phyloP scores from a whole-genome alignment of 1,140 invertebrate genomes.

The Lasaia peninsularis region DNA sequence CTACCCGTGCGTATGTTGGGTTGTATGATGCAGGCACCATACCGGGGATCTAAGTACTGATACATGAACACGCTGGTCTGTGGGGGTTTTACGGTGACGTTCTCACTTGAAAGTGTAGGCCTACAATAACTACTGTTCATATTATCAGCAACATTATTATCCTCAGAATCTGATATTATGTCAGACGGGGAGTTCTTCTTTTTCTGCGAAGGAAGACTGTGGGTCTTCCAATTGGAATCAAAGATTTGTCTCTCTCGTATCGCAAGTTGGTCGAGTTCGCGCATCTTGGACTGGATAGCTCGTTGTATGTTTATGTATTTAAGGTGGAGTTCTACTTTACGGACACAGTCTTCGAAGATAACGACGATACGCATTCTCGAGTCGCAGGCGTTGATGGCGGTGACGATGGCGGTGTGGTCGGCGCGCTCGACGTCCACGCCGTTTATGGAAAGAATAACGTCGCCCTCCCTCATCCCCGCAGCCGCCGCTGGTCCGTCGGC shows the following conservation, averaged over 20 bases:
- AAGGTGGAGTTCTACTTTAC: slow-evolving; percentile 95
- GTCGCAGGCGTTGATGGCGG: slow-evolving; percentile 93
- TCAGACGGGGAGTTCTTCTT: slow-evolving; percentile 79
- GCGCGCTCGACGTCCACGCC: slow-evolving; percentile 94
- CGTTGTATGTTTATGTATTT: slow-evolving; percentile 93
- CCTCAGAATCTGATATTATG: slow-evolving; percentile 60
- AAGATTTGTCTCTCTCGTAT: slow-evolving; percentile 89
- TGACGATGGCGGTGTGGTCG: slow-evolving; percentile 93
- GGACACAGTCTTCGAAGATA: slow-evolving; percentile 95
- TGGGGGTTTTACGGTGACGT: slow-evolving; percentile 79
- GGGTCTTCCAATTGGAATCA: slow-evolving; percentile 92
- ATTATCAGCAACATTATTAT: slow-evolving; percentile 49
- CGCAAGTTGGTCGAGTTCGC: slow-evolving; percentile 89
- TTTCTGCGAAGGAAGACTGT: slow-evolving; percentile 89
- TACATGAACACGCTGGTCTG: slow-evolving; percentile 81
- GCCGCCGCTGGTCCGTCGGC: slow-evolving; percentile 92
- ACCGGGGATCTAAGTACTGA: slow-evolving; percentile 83
- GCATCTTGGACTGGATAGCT: slow-evolving; percentile 90
- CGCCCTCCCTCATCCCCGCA: slow-evolving; percentile 95
- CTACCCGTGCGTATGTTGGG: slow-evolving; percentile 80
- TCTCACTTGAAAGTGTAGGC: slow-evolving; percentile 84
- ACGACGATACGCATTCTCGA: slow-evolving; percentile 95
- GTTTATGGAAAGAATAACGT: slow-evolving; percentile 96
- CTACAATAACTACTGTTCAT: slow-evolving; percentile 77
- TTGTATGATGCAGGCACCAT: slow-evolving; percentile 81